A percentile compares a stretch with the other conserved stretches of the same genome.
phyloP scores from a whole-genome alignment of 92 coral and sea anemone genomes.

The Montipora capitata region DNA sequence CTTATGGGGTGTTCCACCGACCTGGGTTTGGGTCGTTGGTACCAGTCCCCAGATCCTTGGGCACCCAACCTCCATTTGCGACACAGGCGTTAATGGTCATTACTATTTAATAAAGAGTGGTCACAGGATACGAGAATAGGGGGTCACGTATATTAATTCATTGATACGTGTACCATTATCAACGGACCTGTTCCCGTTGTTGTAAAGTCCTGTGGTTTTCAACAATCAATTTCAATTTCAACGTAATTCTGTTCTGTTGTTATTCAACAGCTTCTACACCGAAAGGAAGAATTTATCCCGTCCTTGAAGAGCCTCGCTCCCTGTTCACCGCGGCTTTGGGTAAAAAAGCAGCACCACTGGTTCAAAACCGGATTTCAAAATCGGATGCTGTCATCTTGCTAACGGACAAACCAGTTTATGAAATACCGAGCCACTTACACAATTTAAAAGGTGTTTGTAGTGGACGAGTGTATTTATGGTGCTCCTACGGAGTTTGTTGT shows the following conservation, averaged over 20 bases:
- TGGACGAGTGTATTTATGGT: conserved; percentile 47
- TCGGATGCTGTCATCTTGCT: conserved; percentile 14
- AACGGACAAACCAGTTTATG: conserved; percentile 31
- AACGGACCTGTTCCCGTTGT: too few species aligned
- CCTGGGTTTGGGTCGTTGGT: too few species aligned
- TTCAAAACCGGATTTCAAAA: conserved; percentile 25
- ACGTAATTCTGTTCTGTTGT: not conserved
- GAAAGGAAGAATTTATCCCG: conserved; percentile 9
- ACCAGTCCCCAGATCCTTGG: too few species aligned
- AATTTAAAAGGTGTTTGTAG: not conserved
- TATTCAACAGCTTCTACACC: conserved; percentile 2
- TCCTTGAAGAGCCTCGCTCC: conserved; percentile 24
- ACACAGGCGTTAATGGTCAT: too few species aligned
- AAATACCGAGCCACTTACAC: conserved; percentile 2
- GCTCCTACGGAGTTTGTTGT: conserved; percentile 48
- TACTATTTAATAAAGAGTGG: too few species aligned
- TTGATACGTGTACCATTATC: too few species aligned
- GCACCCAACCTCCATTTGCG: too few species aligned
- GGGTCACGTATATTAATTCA: too few species aligned
- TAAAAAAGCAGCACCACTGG: conserved; percentile 13
- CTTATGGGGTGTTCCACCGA: too few species aligned
- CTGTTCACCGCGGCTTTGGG: not conserved
- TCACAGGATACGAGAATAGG: too few species aligned
- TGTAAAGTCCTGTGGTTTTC: too few species aligned
- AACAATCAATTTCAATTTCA: too few species aligned